Conservation (phyloP, 2,888 invertebrate genomes). For the Nesidiocoris tenuis region DNA sequence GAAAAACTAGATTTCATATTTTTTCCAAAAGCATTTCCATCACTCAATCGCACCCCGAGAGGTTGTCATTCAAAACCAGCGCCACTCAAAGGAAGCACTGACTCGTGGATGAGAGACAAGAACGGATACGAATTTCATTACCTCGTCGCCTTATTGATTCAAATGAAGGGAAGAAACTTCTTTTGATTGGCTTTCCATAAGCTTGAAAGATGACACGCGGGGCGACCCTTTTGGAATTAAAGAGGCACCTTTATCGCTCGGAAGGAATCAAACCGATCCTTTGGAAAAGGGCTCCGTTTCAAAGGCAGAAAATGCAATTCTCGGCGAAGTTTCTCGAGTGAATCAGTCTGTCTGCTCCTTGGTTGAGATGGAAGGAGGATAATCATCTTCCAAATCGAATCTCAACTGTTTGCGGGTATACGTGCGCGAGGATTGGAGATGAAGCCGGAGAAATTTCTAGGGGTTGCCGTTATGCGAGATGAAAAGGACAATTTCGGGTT, state of each 20-base stretch:
- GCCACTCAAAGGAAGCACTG: slow-evolving; percentile 20
- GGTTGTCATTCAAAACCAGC: slow-evolving; percentile 27
- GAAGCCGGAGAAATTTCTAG: slow-evolving; percentile 5
- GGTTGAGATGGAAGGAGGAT: slow-evolving; percentile 8
- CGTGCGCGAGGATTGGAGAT: too few relatives aligned
- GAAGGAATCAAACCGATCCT: slow-evolving; percentile 18
- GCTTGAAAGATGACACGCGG: slow-evolving; percentile 38
- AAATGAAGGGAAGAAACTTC: slow-evolving; percentile 19
- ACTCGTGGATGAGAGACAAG: slow-evolving; percentile 6
- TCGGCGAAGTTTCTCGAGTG: slow-evolving; percentile 28
- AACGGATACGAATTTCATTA: slow-evolving; percentile 36
- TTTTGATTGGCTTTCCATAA: slow-evolving; percentile 37
- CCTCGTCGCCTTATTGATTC: slow-evolving; percentile 32
- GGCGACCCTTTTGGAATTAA: slow-evolving; percentile 12
- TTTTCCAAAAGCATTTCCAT: too few relatives aligned
- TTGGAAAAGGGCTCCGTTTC: slow-evolving; percentile 24
- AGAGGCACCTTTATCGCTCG: slow-evolving; percentile 33
- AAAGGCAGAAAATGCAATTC: slow-evolving; percentile 32
- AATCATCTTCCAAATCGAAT: slow-evolving; percentile 5
- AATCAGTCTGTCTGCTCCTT: slow-evolving; percentile 30
- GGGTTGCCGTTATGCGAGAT: too few relatives aligned
- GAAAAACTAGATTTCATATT: too few relatives aligned
- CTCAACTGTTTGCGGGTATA: slow-evolving; percentile 7
- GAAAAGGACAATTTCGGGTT: too few relatives aligned
- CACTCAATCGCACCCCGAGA: not conserved